Conservation (phyloP, 53 echinoderm and acorn worm species). For the Luidia sarsii region DNA sequence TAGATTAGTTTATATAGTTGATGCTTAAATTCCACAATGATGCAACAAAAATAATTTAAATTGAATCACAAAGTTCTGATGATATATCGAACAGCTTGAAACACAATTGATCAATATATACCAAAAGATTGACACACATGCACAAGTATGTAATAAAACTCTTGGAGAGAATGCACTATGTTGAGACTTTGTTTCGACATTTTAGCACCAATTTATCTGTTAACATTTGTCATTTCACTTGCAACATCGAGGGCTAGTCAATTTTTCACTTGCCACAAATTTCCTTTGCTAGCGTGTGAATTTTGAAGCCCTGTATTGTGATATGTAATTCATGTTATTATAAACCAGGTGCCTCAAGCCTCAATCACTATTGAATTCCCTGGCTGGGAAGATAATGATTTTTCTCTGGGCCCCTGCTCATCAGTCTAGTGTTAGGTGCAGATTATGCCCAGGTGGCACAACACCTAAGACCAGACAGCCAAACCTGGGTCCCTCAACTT, state of each 20-base stretch:
- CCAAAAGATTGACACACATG: too few relatives aligned
- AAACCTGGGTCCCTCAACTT: constrained; percentile 49
- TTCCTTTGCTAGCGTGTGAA: constrained; percentile 26
- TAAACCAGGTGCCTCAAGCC: constrained; percentile 40
- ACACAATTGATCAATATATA: too few relatives aligned
- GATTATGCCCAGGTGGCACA: constrained; percentile 55
- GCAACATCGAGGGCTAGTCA: neutral
- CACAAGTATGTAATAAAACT: too few relatives aligned
- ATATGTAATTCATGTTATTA: constrained; percentile 54
- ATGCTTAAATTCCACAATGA: too few relatives aligned
- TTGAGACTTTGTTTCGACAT: too few relatives aligned
- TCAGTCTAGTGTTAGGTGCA: constrained; percentile 49
- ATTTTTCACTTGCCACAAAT: constrained; percentile 2
- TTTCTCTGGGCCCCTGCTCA: constrained; percentile 42
- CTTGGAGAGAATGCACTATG: too few relatives aligned
- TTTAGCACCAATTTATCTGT: too few relatives aligned
- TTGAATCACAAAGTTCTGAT: too few relatives aligned
- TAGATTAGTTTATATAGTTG: too few relatives aligned
- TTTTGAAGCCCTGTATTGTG: constrained; percentile 23
- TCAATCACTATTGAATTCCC: constrained; percentile 41
- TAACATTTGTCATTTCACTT: constrained; percentile 9
- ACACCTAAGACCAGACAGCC: constrained; percentile 28
- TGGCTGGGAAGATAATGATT: constrained; percentile 44
- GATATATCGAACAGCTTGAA: too few relatives aligned
- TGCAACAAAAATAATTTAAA: too few relatives aligned